Base-by-base conservation (phyloP, 2,888 invertebrate species). In the Stenchaetothrips biformis region DNA sequence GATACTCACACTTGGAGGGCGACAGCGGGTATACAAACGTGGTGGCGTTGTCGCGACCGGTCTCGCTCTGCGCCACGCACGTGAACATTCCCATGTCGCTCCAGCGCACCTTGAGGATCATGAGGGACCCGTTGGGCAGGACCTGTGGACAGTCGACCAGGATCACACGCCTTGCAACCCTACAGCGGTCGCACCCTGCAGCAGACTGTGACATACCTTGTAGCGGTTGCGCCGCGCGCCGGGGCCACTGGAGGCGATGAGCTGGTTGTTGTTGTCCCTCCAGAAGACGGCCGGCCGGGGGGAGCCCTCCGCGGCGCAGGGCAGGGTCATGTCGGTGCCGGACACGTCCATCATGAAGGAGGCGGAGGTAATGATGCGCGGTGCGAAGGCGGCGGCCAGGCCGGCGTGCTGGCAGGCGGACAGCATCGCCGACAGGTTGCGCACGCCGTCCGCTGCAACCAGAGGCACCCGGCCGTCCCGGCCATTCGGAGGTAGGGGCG, bases 61-160 rank as follows among this genome's bases (percentile, higher is more conserved):
- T 87, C 21, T 88, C 85, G 84, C 93, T 94, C 83, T 91, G 90
- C 0, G 92, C 94, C 18, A 91, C 88, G 85, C 97, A 97, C 0
- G 89, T 92, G 86, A 92, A 96, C 27, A 89, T 89, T 7, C 96
- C 96, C 95, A 96, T 95, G 84, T 95, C 94, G 13, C 89, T 87
- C 94, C 94, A 97, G 77, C 88, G 88, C 9, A 96, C 88, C 16
- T 90, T 88, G 27, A 89, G 87, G 83, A 97, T 93, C 74, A 94
- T 85, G 48, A 97, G 88, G 84, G 94, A 94, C 0, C 97, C 97
- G 83, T 91, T 92, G 6, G 91, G 90, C 81, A 94, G 87, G 81
- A 92, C 87, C 90, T 91, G 21, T 7, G 62, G 7, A 18, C 49
- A 49, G 49, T 9, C 49, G n/a, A n/a, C n/a, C n/a, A n/a, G n/a